Evolutionary conservation across 2,888 invertebrate species (phyloP).

Genomic region (Cryptocheilus praepositus): DNA sequence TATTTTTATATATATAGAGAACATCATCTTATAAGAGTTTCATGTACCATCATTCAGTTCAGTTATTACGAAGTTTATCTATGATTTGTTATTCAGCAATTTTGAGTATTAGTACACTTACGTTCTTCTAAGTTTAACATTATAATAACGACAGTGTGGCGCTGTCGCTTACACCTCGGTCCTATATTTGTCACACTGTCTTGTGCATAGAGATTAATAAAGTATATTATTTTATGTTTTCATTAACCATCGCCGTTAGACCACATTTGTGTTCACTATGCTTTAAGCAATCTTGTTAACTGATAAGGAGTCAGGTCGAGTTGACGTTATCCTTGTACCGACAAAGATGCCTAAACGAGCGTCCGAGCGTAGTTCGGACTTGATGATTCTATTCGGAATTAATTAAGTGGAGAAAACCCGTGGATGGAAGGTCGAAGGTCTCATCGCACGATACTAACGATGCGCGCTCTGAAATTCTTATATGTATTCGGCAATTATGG

Average conservation of each 20-base stretch:
- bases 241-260: too few relatives aligned
- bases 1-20: conserved; percentile 1
- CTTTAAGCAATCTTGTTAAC: too few relatives aligned
- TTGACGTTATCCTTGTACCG: too few relatives aligned
- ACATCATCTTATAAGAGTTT: neutral
- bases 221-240: neutral
- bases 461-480: conserved; percentile 11
- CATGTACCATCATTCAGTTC: neutral
- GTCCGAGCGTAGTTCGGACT: neutral
- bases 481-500: conserved; percentile 17
- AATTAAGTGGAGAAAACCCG: conserved; percentile 5
- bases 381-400: conserved; percentile 1
- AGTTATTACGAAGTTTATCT: neutral
- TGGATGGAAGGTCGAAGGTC: conserved; percentile 25
- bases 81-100: neutral
- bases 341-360: too few relatives aligned
- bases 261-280: too few relatives aligned
- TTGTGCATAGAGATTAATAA: neutral
- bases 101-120: too few relatives aligned
- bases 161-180: too few relatives aligned
- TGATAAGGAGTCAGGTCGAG: too few relatives aligned
- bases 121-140: too few relatives aligned
- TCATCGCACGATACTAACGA: neutral
- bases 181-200: neutral
- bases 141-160: too few relatives aligned